These are phyloP conservation scores for Cercopithecus hamlyni DNA, from an alignment of 2,797 vertebrate genomes.

Conservation along the genomic window DNA sequence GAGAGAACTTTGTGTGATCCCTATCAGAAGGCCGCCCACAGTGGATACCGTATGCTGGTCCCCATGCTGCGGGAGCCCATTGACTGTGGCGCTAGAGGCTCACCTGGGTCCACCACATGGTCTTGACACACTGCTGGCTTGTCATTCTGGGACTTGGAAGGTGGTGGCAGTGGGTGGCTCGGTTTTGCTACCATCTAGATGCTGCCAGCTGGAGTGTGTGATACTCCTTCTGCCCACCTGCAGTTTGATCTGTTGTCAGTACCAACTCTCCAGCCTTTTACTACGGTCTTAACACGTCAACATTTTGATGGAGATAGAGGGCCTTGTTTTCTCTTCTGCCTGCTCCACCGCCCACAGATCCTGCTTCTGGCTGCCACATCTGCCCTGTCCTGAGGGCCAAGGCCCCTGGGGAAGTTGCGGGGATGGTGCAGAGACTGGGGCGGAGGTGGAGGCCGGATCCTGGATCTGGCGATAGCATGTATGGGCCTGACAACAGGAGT, in stretches of 20 bases:
- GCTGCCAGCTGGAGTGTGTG: background rate
- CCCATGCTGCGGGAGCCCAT: background rate
- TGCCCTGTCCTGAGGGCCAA: background rate
- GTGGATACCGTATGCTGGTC: background rate
- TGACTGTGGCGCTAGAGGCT: background rate
- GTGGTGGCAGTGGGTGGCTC: background rate
- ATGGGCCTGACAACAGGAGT: constrained; percentile 3
- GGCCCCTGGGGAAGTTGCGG: background rate
- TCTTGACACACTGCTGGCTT: background rate
- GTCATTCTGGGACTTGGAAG: accelerated
- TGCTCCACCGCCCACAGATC: background rate
- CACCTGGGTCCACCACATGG: background rate
- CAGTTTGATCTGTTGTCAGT: accelerated
- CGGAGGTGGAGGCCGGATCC: background rate
- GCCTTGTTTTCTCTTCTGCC: background rate
- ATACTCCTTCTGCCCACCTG: accelerated
- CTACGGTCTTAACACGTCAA: background rate
- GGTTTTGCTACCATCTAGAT: background rate
- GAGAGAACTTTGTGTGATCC: background rate
- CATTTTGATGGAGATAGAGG: background rate
- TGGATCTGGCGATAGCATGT: background rate
- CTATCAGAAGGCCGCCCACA: background rate
- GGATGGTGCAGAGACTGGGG: background rate
- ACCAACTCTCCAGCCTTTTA: background rate
- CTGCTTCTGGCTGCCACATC: background rate